These are phyloP conservation scores for Condylostylus longicornis DNA, from an alignment of 1,140 invertebrate species.

Conservation along the genomic window DNA sequence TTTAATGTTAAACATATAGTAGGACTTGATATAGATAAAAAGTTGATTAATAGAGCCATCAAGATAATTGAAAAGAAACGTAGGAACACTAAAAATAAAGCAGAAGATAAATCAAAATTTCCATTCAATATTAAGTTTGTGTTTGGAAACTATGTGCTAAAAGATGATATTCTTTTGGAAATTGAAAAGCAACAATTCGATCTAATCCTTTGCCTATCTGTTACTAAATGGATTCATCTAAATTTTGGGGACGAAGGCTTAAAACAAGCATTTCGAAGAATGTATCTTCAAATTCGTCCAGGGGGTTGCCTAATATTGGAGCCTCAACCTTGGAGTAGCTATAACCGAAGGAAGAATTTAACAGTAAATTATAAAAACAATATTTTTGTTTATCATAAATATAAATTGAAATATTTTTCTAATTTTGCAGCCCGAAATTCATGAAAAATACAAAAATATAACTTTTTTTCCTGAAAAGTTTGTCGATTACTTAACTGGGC, in stretches of 20 bases:
- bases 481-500: conserved; percentile 68
- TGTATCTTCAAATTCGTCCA: conserved; percentile 73
- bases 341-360: conserved; percentile 71
- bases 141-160: conserved; percentile 83
- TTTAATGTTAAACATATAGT: conserved; percentile 67
- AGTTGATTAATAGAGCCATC: conserved; percentile 49
- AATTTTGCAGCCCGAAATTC: conserved; percentile 37
- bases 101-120: conserved; percentile 7
- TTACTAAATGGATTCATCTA: conserved; percentile 97
- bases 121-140: conserved; percentile 22
- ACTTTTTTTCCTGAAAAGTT: conserved; percentile 76
- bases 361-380: conserved; percentile 43
- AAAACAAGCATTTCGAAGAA: conserved; percentile 78
- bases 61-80: conserved; percentile 12
- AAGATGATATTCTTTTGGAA: conserved; percentile 63
- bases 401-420: conserved; percentile 6
- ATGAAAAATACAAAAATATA: conserved; percentile 68
- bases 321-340: conserved; percentile 82
- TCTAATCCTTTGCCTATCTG: conserved; percentile 81
- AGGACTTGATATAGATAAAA: conserved; percentile 90
- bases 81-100: neutral
- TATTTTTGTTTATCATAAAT: neutral
- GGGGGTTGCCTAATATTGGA: conserved; percentile 86
- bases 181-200: conserved; percentile 80
- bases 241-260: conserved; percentile 94